Evolutionary conservation across 2,797 vertebrate genomes (phyloP).

Genomic region (Ctenopoma kingsleyae): DNA sequence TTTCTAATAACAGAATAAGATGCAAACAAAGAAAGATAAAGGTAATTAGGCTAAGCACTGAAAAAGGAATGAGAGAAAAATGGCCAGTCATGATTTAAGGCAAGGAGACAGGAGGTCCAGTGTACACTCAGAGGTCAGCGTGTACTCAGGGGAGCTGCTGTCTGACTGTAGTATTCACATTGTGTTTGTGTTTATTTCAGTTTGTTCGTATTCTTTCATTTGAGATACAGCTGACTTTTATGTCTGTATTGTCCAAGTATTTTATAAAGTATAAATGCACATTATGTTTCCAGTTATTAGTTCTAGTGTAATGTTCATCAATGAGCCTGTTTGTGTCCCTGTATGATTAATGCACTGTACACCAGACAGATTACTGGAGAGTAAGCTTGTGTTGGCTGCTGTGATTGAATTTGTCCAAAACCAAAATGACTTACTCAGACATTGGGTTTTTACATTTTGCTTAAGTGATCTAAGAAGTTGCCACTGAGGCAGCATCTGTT

Average conservation of each 20-base stretch:
- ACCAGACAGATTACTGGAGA: slow-evolving; percentile 40
- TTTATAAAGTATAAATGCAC: slow-evolving; percentile 9
- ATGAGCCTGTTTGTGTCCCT: slow-evolving; percentile 25
- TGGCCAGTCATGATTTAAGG: slow-evolving; percentile 69
- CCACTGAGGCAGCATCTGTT: slow-evolving; percentile 16
- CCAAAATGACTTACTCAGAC: slow-evolving; percentile 17
- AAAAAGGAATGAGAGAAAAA: slow-evolving; percentile 40
- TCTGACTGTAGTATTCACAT: slow-evolving; percentile 41
- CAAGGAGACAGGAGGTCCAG: slow-evolving; percentile 67
- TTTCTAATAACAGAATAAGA: slow-evolving; percentile 5
- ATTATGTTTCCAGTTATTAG: slow-evolving; percentile 9
- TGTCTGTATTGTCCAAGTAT: slow-evolving; percentile 4
- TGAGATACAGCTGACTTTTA: slow-evolving; percentile 9
- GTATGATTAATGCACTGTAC: slow-evolving; percentile 44
- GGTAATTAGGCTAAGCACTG: slow-evolving; percentile 8
- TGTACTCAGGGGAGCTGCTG: slow-evolving; percentile 63
- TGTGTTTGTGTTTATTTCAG: slow-evolving; percentile 50
- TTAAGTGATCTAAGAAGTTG: slow-evolving; percentile 21
- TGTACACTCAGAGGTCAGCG: slow-evolving; percentile 74
- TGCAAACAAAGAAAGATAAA: slow-evolving; percentile 35
- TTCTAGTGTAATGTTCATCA: slow-evolving; percentile 47
- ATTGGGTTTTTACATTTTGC: slow-evolving; percentile 27
- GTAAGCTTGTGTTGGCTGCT: slow-evolving; percentile 21
- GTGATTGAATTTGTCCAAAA: slow-evolving; percentile 29
- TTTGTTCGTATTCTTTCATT: slow-evolving; percentile 11